These are phyloP conservation scores for Hermetia illucens DNA, from an alignment of 1,140 invertebrate species.

Conservation along the genomic window DNA sequence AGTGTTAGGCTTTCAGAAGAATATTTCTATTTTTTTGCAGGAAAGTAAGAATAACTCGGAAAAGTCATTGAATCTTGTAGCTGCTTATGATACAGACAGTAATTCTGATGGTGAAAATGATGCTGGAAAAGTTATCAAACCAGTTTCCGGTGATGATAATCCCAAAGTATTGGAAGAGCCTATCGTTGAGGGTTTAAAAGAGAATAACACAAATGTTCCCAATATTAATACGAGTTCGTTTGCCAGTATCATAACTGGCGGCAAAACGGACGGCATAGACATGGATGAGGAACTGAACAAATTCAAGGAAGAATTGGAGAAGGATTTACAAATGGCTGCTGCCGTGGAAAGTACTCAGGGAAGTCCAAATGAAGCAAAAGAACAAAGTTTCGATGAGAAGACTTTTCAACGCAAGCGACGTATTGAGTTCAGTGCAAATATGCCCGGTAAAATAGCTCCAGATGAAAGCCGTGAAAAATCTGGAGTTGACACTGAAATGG, in stretches of 20 bases:
- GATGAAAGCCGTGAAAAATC: not conserved
- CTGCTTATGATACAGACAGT: not conserved
- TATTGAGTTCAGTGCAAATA: slow-evolving; percentile 12
- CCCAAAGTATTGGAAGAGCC: slow-evolving; percentile 1
- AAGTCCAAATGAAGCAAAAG: not conserved
- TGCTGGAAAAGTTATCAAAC: slow-evolving; percentile 4
- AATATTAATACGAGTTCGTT: not conserved
- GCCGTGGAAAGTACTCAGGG: not conserved
- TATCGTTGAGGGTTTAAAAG: slow-evolving; percentile 12
- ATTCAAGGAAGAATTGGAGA: not conserved
- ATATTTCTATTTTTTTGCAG: not conserved
- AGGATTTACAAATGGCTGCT: not conserved
- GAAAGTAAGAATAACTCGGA: not conserved
- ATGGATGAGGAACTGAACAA: not conserved
- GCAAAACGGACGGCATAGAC: not conserved
- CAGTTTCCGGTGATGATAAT: slow-evolving; percentile 3
- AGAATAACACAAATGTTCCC: not conserved
- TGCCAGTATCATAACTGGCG: slow-evolving; percentile 5
- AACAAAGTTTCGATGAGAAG: slow-evolving; percentile 16
- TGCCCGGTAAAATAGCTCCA: too few relatives aligned
- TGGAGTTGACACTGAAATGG: not conserved
- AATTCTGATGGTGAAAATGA: not conserved
- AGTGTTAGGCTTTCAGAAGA: not conserved
- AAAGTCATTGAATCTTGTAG: not conserved
- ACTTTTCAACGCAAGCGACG: slow-evolving; percentile 26